These are phyloP conservation scores for Beris chalybata DNA, from an alignment of 2,888 invertebrate genomes.

Conservation along the genomic window DNA sequence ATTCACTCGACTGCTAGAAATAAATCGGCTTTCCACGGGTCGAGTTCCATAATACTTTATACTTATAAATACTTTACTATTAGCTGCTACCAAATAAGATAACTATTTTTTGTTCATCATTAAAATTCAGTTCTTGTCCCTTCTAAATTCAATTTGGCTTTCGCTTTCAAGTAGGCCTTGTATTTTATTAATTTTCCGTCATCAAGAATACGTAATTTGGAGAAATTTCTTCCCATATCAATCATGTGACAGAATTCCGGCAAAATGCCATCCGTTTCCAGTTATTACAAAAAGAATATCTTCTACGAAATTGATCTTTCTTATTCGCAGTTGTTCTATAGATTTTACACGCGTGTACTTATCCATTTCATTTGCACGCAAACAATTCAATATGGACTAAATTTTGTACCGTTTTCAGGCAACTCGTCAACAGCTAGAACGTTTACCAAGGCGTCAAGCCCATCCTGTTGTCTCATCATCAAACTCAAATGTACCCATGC, in stretches of 20 bases:
- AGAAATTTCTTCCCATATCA: conserved; percentile 4
- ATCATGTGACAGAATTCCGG: conserved; percentile 18
- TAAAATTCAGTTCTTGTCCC: too few species aligned
- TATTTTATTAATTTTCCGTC: conserved; percentile 3
- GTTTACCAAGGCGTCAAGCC: conserved; percentile 80
- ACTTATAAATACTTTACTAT: too few species aligned
- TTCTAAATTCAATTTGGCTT: too few species aligned
- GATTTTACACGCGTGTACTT: conserved; percentile 22
- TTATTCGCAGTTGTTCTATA: conserved; percentile 17
- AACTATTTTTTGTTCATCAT: too few species aligned
- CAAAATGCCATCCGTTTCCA: conserved; percentile 21
- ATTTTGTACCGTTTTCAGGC: conserved; percentile 58
- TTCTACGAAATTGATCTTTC: conserved; percentile 20
- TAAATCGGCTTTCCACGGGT: too few species aligned
- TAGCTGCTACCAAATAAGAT: too few species aligned
- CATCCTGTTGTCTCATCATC: conserved; percentile 67
- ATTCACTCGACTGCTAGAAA: too few species aligned
- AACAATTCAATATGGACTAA: conserved; percentile 14
- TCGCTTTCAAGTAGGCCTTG: conserved; percentile 8
- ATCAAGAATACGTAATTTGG: background rate
- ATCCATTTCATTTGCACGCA: background rate
- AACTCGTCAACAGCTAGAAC: conserved; percentile 85
- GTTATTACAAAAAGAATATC: conserved; percentile 16
- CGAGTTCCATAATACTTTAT: too few species aligned
- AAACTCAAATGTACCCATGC: conserved; percentile 61